Base-by-base conservation (phyloP, 2,113 vertebrate species). In the Alaudala cheleensis region DNA sequence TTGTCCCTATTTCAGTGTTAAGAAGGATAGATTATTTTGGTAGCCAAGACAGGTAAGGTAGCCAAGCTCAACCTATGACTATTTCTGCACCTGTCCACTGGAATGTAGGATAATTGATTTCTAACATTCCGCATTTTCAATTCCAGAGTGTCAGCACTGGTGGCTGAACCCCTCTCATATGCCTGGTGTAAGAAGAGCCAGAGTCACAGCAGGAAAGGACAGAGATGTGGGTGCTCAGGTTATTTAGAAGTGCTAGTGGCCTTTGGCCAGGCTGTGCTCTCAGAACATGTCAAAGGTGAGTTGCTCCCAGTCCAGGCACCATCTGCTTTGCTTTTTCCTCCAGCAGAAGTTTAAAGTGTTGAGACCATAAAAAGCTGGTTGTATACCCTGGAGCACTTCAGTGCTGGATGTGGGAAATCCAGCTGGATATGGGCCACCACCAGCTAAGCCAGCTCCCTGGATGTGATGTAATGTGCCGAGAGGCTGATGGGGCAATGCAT, bases 241-340 rank as follows among this genome's bases (percentile, higher is more conserved):
- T 76, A 67, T 86, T 85, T 50, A 58, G 62, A 62, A 62, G 4
- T 5, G 50, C 77, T 18, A 26, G 31, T 11, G 9, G 81, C 66
- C 74, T 91, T 91, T 69, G 44, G 61, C 73, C 34, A 76, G 40
- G 71, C 78, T 87, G 45, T 2, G 2, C 74, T 58, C 85, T 89
- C 71, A 31, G 78, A 85, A 91, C 93, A 72, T 11, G 5, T 92
- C 53, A 72, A 81, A 78, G 58, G 71, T 70, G 56, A 81, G 50
- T 65, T 89, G 54, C 42, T 88, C 58, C 56, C 74, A 77, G 58
- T 50, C 50, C 15, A 0, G 39, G 54, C 70, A 61, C 91, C 91
- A 86, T 71, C 84, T 93, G 67, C 62, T 90, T 73, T 76, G 37
- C 31, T 67, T 90, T 88, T 90, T 44, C n/a, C 24, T 90, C 71